These are phyloP conservation scores for Actinia equina DNA, from an alignment of 64 coral and sea anemone species.

Conservation along the genomic window DNA sequence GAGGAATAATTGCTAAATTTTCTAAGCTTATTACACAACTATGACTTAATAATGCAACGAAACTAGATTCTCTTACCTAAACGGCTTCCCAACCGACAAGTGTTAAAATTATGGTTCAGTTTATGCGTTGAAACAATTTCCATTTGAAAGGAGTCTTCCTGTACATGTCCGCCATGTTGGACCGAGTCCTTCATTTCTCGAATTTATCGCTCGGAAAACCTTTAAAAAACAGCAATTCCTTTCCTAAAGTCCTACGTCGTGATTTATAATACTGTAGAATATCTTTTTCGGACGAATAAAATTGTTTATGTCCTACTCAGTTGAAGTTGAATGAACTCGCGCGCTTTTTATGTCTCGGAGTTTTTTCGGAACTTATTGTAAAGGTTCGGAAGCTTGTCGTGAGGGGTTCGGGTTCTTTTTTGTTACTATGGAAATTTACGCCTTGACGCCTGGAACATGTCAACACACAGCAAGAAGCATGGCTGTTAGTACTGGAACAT, in stretches of 20 bases:
- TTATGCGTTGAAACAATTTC: constrained; percentile 29
- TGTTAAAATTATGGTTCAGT: constrained; percentile 33
- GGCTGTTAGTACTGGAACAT: background rate
- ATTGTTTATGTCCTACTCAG: too few species aligned
- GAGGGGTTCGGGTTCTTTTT: background rate
- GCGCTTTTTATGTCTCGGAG: background rate
- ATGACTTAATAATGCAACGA: too few species aligned
- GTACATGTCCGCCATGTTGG: constrained; percentile 1
- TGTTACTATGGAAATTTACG: constrained; percentile 26
- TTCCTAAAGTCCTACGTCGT: background rate
- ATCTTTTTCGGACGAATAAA: background rate
- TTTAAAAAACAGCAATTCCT: background rate
- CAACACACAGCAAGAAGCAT: constrained; percentile 11
- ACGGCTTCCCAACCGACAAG: constrained; percentile 49
- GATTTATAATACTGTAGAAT: background rate
- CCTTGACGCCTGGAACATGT: constrained; percentile 16
- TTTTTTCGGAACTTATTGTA: background rate
- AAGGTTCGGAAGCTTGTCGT: background rate
- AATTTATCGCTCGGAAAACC: background rate
- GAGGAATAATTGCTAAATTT: too few species aligned
- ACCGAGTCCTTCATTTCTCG: background rate
- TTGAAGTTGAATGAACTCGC: background rate
- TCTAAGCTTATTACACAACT: too few species aligned
- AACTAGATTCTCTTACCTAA: constrained; percentile 29
- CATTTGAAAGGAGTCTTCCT: background rate